Base-by-base conservation (phyloP, 2,888 invertebrate genomes). In the Agriopis leucophaearia region DNA sequence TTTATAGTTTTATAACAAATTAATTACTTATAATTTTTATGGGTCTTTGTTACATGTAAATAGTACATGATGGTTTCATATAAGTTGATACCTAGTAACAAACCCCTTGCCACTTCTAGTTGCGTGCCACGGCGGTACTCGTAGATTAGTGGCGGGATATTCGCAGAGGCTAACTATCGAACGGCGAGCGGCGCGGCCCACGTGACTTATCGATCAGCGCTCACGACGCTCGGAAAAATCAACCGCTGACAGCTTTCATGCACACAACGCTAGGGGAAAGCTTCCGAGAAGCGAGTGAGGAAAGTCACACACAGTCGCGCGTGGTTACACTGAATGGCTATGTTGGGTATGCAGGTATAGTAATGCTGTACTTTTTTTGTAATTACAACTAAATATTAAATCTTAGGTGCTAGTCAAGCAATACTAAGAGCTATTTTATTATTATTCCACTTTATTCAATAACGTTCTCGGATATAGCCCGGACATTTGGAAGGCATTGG, bases 141-240 rank as follows among this genome's bases (percentile, higher is more conserved):
- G 80, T 83, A 78, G 78, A 84, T 81, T 86, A 85, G 89, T 87
- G 87, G 85, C 85, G 89, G 86, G 88, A 92, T 89, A 92, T 91
- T 92, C 86, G 89, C 89, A 81, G 87, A 87, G 89, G 88, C 88
- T 85, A 88, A 88, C 88, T 89, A 89, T 89, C 86, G 88, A 89
- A 87, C 88, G 87, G 76, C 83, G 75, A 51, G 79, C 81, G 82
- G 83, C 81, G 83, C 81, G 84, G 82, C 80, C 90, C 92, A 91
- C 92, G 93, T 93, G 92, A 92, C 92, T 92, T 93, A 94, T 94
- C 93, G 93, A 94, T 92, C 92, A 93, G 90, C 90, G 89, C 91
- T 89, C 92, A 90, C 92, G 91, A 91, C 92, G 92, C 93, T 91
- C 90, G 90, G 92, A 93, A 93, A 93, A 94, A 94, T 94, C 93